Evolutionary conservation across 2,113 vertebrate species (phyloP), one percentile per base, ranked within the genome.

Genomic region (Barbus barbus): DNA sequence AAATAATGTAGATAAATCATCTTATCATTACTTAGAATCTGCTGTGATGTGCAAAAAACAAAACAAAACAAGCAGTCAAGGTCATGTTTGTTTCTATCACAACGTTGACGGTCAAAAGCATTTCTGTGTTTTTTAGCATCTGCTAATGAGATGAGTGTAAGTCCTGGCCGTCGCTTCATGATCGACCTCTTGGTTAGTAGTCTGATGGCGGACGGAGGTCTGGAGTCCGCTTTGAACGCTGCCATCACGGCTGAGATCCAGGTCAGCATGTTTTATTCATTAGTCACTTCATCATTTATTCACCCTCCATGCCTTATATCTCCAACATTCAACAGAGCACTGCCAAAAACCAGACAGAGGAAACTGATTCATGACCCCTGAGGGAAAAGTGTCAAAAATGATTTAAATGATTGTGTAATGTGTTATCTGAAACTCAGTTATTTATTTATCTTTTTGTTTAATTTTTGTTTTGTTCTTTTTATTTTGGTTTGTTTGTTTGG

Each of bases 181-280:
- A 98, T 98, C 63, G 98, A 99, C 89, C 93, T 99, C 16, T 90
- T 99, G 90, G 98, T 99, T 89, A 97, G 98, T 94, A 99, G 98
- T 91, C 90, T 99, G 87, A 99, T 99, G 98, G 97, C 98, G 18
- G 98, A 98, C 36, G 98, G 98, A 74, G 98, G 98, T 5, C 89
- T 99, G 60, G 98, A 99, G 83, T 99, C 97, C 14, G 98, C 98
- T 0, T 91, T 99, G 46, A 96, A 96, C 3, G 97, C 98, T 75
- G 98, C 98, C 85, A 98, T 99, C 84, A 97, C 97, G 67, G 97
- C 98, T 28, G 98, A 99, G 93, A 98, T 99, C 78, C 96, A 99
- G 98, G 98, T 99, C 3, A 5, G 86, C 90, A 80, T 83, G 28
- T 31, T 78, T 44, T 73, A 75, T 78, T 48, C 22, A 83, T 0